Evolutionary conservation across 2,888 invertebrate species (phyloP).

Genomic region (Griposia aprilina): DNA sequence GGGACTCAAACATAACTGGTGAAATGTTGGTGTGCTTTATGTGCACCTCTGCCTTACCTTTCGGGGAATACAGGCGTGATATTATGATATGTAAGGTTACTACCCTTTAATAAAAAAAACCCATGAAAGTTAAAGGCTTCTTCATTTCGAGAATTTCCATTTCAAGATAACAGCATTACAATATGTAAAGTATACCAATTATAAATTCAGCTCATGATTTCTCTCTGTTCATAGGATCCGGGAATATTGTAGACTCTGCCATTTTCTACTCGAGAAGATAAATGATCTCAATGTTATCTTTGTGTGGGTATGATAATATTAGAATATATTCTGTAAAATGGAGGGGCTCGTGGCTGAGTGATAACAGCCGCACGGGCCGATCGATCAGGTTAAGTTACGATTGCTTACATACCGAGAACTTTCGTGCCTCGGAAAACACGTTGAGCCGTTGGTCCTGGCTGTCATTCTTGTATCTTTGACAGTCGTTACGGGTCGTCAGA

Average conservation of each 20-base stretch:
- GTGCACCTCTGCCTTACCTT: background rate
- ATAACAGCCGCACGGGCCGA: too few relatives aligned
- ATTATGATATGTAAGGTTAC: background rate
- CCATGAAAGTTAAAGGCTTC: background rate
- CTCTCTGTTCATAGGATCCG: constrained; percentile 2
- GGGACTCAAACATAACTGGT: background rate
- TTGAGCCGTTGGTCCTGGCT: too few relatives aligned
- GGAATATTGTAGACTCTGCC: background rate
- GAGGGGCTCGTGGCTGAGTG: too few relatives aligned
- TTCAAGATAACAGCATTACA: constrained; percentile 27
- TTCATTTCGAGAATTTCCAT: constrained; percentile 22
- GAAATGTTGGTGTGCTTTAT: background rate
- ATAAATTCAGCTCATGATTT: constrained; percentile 45
- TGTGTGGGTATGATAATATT: background rate
- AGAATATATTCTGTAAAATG: background rate
- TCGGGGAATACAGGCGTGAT: too few relatives aligned
- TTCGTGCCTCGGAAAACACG: too few relatives aligned
- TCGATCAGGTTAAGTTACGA: too few relatives aligned
- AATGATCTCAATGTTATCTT: constrained; percentile 5
- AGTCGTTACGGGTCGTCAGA: too few relatives aligned
- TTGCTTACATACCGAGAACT: too few relatives aligned
- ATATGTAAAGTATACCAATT: constrained; percentile 48
- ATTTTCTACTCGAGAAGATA: constrained; percentile 23
- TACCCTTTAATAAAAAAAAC: background rate
- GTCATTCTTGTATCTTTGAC: too few relatives aligned